Conservation (phyloP, 2,113 vertebrate species). For the Phaethon lepturus region DNA sequence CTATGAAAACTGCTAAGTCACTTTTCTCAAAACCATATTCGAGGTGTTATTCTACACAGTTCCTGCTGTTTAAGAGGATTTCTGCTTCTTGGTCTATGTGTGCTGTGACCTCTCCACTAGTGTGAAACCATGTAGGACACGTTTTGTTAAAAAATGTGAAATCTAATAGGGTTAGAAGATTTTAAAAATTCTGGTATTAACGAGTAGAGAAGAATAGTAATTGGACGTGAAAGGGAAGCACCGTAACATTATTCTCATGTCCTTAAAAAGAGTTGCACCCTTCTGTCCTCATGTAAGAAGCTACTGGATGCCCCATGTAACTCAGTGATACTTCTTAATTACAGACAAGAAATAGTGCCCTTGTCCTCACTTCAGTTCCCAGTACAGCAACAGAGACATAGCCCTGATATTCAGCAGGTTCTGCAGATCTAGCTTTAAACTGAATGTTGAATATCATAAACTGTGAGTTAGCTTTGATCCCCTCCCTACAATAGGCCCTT, state of each 20-base stretch:
- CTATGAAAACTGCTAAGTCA: constrained; percentile 60
- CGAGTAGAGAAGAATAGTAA: not conserved
- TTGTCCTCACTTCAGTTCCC: not conserved
- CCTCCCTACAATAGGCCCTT: not conserved
- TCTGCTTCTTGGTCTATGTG: not conserved
- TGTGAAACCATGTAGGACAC: not conserved
- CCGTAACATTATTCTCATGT: not conserved
- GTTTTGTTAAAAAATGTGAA: not conserved
- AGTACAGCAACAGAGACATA: not conserved
- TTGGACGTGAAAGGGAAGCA: not conserved
- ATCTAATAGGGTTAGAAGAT: not conserved
- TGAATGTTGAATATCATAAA: not conserved
- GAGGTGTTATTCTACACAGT: constrained; percentile 35
- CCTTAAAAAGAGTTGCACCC: not conserved
- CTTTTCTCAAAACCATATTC: constrained; percentile 11
- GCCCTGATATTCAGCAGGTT: not conserved
- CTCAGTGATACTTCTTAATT: not conserved
- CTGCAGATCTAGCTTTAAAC: not conserved
- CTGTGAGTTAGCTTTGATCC: not conserved
- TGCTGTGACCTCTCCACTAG: not conserved
- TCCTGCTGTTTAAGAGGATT: constrained; percentile 21
- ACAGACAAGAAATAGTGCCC: not conserved
- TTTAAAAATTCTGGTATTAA: not conserved
- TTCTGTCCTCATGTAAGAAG: not conserved
- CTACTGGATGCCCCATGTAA: not conserved